Base-by-base conservation (phyloP, 2,888 invertebrate genomes). In the Sesia bembeciformis region DNA sequence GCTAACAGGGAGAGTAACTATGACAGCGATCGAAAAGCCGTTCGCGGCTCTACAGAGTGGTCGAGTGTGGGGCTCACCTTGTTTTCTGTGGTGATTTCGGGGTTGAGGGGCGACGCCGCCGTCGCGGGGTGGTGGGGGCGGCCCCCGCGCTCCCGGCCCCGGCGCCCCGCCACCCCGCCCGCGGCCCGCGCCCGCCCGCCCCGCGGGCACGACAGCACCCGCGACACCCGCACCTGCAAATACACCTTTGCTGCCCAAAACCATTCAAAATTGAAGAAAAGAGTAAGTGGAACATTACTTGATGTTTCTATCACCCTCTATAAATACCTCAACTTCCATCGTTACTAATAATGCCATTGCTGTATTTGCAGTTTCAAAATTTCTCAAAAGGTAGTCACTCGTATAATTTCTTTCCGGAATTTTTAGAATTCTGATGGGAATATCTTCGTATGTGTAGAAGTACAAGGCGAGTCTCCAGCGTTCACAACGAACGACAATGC, bases 81-180 rank as follows among this genome's bases (percentile, higher is more conserved):
- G 74, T 67, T 88, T 90, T 64, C 90, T 78, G 62, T 84, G 86
- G 57, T 81, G 88, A 62, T 80, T 84, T 58, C 88, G 79, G 58
- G 81, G 82, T 57, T 76, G 78, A 56, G 83, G 77, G 56, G 80
- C 90, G 72, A 92, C 91, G 74, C 91, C 91, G 68, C 95, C 95
- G 58, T 95, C 95, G 58, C 96, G 89, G 0, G 96, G 96, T 5
- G 96, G 96, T 41, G 95, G 95, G 49, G 96, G 96, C n/a, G 96
- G 96, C 53, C 96, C 96, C 66, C 96, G 91, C 4, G 95, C 96
- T n/a, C 96, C 96, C 4, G 96, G 95, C 52, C 96, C 86, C 7
- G 70, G 66, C 50, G 57, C 57, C 7, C 60, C 60, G 5, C 52
- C 59, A 5, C 58, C 58, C n/a, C 58, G 58, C n/a, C 60, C 59